Percentiles rank a stretch among this genome's conserved stretches.
phyloP scores from a whole-genome alignment of 1,140 invertebrate genomes.

The Dolichoris vasculosae region DNA sequence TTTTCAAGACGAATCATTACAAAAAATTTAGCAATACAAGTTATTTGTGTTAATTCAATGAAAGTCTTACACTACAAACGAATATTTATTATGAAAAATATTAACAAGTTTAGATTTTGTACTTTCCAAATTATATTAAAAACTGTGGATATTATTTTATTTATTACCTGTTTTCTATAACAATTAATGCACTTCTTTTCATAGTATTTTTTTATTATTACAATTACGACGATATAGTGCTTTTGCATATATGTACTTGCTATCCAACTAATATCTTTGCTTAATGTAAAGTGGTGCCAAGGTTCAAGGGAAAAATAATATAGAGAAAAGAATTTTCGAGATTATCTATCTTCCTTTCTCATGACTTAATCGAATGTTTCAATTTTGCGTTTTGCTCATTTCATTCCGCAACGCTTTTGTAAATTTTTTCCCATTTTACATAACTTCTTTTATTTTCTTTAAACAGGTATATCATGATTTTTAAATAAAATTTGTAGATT shows the following conservation, averaged over 20 bases:
- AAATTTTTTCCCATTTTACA: neutral
- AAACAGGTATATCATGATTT: neutral
- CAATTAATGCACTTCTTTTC: slow-evolving; percentile 20
- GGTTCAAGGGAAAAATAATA: neutral
- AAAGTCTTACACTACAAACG: no score
- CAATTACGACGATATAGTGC: neutral
- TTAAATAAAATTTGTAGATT: neutral
- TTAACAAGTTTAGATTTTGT: neutral
- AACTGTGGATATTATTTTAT: neutral
- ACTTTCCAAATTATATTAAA: neutral
- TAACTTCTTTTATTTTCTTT: neutral
- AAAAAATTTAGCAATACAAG: no score
- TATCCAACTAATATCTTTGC: slow-evolving; percentile 41
- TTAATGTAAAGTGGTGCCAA: neutral
- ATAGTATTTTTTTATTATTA: slow-evolving; percentile 5
- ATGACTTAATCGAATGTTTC: neutral
- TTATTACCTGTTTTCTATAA: slow-evolving; percentile 32
- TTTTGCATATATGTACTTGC: slow-evolving; percentile 27
- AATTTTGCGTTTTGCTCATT: neutral
- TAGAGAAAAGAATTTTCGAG: neutral
- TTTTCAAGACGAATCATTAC: no score
- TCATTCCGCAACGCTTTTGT: neutral
- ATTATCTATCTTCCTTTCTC: slow-evolving; percentile 21
- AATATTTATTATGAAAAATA: neutral
- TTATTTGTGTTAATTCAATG: no score